Conservation (phyloP, 2,113 vertebrate species). For the Microcebus lehilahytsara region DNA sequence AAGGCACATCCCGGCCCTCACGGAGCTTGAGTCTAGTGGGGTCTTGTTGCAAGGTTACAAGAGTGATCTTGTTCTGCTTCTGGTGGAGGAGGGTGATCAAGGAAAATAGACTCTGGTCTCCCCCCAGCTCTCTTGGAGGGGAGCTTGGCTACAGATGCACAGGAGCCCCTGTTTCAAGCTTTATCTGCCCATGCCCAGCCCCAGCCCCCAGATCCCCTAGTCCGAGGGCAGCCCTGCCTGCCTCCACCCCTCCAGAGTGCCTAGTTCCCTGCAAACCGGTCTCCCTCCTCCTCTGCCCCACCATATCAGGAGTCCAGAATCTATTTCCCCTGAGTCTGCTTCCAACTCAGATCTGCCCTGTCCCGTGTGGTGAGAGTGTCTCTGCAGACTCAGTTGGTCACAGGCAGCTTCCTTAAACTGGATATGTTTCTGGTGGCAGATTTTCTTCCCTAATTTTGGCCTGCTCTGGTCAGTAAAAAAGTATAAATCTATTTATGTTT, state of each 20-base stretch:
- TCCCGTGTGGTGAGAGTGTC: background rate
- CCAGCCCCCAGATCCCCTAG: background rate
- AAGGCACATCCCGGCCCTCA: accelerated
- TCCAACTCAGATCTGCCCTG: background rate
- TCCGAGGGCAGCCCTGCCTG: background rate
- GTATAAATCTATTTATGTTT: background rate
- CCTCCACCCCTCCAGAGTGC: too few relatives aligned
- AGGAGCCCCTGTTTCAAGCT: background rate
- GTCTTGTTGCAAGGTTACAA: background rate
- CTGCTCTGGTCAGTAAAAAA: background rate
- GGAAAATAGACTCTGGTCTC: background rate
- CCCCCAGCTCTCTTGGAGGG: background rate
- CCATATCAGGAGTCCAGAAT: background rate
- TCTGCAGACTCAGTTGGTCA: background rate
- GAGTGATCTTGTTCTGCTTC: background rate
- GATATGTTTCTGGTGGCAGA: background rate
- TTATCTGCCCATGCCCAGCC: too few relatives aligned
- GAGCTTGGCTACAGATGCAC: accelerated
- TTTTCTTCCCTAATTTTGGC: background rate
- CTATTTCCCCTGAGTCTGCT: background rate
- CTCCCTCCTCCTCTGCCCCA: background rate
- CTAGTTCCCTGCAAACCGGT: background rate
- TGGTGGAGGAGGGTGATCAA: background rate
- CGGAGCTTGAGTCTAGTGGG: background rate
- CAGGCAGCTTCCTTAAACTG: background rate